phyloP scores from a whole-genome alignment of 2,113 vertebrate species.

The Oreotrochilus melanogaster region DNA sequence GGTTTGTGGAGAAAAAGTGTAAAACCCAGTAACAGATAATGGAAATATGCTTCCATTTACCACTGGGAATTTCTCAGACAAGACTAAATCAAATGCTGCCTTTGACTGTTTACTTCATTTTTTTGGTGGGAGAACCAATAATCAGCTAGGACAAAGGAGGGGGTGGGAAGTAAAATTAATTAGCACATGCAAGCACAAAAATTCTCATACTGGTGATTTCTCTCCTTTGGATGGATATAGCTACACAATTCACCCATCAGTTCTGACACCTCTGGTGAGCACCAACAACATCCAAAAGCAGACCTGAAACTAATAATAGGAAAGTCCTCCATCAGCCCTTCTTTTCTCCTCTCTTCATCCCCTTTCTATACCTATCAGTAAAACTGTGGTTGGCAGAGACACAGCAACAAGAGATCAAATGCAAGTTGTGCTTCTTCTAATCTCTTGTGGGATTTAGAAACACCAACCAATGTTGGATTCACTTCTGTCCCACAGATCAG shows the following conservation, averaged over 20 bases:
- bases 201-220: not conserved
- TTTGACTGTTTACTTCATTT: not conserved
- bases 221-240: not conserved
- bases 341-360: not conserved
- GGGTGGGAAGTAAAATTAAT: not conserved
- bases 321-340: not conserved
- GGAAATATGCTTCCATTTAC: not conserved
- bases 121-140: not conserved
- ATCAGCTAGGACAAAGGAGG: not conserved
- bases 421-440: not conserved
- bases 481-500: not conserved
- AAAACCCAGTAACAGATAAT: not conserved
- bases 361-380: not conserved
- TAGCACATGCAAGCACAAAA: not conserved
- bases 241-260: not conserved
- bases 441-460: not conserved
- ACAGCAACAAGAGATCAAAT: not conserved
- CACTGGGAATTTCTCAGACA: not conserved
- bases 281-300: not conserved
- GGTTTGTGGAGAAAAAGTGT: not conserved
- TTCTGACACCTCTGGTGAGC: not conserved
- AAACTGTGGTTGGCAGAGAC: not conserved
- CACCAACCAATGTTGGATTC: not conserved
- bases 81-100: not conserved
- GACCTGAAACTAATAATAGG: not conserved